Base-by-base conservation (phyloP, 2,888 invertebrate genomes). In the Polymixis flavicincta region DNA sequence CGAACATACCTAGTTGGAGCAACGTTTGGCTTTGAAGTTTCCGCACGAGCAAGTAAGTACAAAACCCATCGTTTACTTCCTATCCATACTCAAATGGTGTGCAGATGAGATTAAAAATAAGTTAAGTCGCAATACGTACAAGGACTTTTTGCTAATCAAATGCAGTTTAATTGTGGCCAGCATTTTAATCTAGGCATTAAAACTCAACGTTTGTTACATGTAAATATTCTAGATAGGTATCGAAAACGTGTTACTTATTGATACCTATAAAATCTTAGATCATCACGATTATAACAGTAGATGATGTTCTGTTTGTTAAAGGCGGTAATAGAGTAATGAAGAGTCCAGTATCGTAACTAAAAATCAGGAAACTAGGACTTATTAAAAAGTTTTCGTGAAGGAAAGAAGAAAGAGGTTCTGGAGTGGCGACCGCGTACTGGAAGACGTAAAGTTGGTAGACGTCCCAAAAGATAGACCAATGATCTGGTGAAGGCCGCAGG, bases 101-200 rank as follows among this genome's bases (percentile, higher is more conserved):
- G 9, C 28, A 64, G 32, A 50, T 17, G 14, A 19, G 22, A 22
- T 28, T 42, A 17, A 37, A 17, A 19, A 45, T 22, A 37, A 48
- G 19, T 32, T n/a, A 59, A 37, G n/a, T 52, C 32, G 52, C 45
- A 81, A 64, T 75, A 75, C 17, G 17, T 7, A 54, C 32, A 76
- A 82, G 69, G 50, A 59, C 68, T 61, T 74, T 67, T 37, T 52
- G 52, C 63, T 72, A 72, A 78, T 76, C 69, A 50, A 59, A 75
- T 60, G 60, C 55, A 25, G 11, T 37, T 52, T 42, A 32, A 55
- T 19, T 77, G 71, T 52, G 74, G 57, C 69, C 50, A 64, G 85
- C 80, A 87, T 85, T 71, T 68, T 25, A 71, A 85, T 71, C 32
- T 74, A 45, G 48, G 28, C 59, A 60, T 54, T 72, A 63, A 19